These are phyloP conservation scores for Buceros bicornis DNA, from an alignment of 2,797 vertebrate genomes.

Conservation along the genomic window DNA sequence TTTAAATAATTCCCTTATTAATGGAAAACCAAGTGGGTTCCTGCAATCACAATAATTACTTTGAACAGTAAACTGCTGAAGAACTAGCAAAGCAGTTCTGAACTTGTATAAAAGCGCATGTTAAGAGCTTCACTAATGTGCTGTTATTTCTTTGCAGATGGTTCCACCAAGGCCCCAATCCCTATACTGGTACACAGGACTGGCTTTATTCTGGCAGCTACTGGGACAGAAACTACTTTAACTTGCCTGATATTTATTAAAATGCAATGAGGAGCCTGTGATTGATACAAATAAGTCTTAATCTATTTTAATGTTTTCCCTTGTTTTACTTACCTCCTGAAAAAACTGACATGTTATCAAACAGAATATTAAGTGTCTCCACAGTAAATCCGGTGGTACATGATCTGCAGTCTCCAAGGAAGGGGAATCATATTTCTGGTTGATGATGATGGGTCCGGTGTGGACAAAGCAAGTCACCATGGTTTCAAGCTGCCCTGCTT, in stretches of 20 bases:
- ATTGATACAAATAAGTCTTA: slow-evolving; percentile 79
- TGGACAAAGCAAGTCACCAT: background rate
- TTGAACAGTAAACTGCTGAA: background rate
- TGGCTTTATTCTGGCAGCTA: slow-evolving; percentile 96
- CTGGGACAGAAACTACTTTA: slow-evolving; percentile 94
- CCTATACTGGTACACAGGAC: slow-evolving; percentile 93
- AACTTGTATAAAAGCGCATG: background rate
- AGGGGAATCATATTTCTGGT: slow-evolving; percentile 25
- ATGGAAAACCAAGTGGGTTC: background rate
- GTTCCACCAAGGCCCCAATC: slow-evolving; percentile 95
- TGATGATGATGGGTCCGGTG: slow-evolving; percentile 37
- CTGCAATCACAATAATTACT: background rate
- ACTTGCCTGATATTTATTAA: slow-evolving; percentile 96
- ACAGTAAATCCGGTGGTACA: slow-evolving; percentile 12
- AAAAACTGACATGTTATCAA: slow-evolving; percentile 47
- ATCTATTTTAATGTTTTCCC: slow-evolving; percentile 74
- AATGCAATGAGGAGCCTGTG: slow-evolving; percentile 57
- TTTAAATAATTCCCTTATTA: rapidly evolving
- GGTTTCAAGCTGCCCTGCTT: slow-evolving; percentile 6
- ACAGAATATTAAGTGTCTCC: slow-evolving; percentile 50
- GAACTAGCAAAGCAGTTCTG: slow-evolving; percentile 62
- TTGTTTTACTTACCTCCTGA: slow-evolving; percentile 75
- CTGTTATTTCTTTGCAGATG: slow-evolving; percentile 84
- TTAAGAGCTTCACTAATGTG: background rate
- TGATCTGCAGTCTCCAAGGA: slow-evolving; percentile 18